Evolutionary conservation across 2,797 vertebrate genomes (phyloP).

Genomic region (Sebastes wilsoni): DNA sequence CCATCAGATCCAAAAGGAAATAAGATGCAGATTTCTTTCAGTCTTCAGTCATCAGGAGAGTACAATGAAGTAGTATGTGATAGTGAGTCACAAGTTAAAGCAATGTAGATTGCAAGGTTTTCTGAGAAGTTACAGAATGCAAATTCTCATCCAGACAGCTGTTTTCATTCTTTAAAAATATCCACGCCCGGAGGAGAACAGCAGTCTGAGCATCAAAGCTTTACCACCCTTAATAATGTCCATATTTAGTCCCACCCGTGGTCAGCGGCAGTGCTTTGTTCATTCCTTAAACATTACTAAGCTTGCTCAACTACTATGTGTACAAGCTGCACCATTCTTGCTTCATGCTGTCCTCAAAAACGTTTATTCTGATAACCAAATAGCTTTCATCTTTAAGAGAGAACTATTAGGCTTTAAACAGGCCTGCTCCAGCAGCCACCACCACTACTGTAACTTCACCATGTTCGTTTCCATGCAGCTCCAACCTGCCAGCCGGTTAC

Average conservation of each 20-base stretch:
- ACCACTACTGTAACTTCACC: slow-evolving; percentile 53
- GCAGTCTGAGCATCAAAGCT: slow-evolving; percentile 11
- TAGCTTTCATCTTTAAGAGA: neutral
- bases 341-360: neutral
- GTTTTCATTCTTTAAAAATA: neutral
- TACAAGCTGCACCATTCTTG: neutral
- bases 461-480: slow-evolving; percentile 57
- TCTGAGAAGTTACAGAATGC: neutral
- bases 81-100: slow-evolving; percentile 7
- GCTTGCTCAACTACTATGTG: neutral
- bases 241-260: slow-evolving; percentile 53
- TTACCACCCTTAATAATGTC: slow-evolving; percentile 21
- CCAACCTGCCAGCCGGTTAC: slow-evolving; percentile 68
- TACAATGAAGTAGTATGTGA: neutral
- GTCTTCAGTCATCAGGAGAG: neutral
- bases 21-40: neutral
- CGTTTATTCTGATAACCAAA: neutral
- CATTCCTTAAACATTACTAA: slow-evolving; percentile 44
- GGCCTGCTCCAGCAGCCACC: slow-evolving; percentile 25
- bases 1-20: neutral
- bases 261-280: slow-evolving; percentile 23
- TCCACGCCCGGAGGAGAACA: neutral
- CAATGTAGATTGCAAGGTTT: neutral
- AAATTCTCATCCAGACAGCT: neutral
- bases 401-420: neutral